Evolutionary conservation across 2,113 vertebrate species (phyloP).

Genomic region (human): GRCh38 chr6:26512501-26513000

Average conservation of each 20-base stretch:
- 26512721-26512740: background rate
- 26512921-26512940: background rate
- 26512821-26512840: background rate
- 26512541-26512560: background rate
- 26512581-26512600: background rate
- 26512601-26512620: background rate
- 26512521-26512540: background rate
- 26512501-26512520: background rate
- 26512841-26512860: background rate
- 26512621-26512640: background rate
- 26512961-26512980: background rate
- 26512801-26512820: background rate
- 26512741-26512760: background rate
- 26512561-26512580: background rate
- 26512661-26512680: background rate
- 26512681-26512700: background rate
- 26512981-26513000: background rate
- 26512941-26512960: background rate
- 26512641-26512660: background rate
- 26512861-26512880: background rate
- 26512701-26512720: background rate
- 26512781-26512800: background rate
- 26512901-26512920: constrained; percentile 21
- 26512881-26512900: background rate
- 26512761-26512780: background rate